Percentiles rank a stretch among this genome's conserved stretches.
phyloP scores from a whole-genome alignment of 1,140 invertebrate species.

The Mercenaria mercenaria region DNA sequence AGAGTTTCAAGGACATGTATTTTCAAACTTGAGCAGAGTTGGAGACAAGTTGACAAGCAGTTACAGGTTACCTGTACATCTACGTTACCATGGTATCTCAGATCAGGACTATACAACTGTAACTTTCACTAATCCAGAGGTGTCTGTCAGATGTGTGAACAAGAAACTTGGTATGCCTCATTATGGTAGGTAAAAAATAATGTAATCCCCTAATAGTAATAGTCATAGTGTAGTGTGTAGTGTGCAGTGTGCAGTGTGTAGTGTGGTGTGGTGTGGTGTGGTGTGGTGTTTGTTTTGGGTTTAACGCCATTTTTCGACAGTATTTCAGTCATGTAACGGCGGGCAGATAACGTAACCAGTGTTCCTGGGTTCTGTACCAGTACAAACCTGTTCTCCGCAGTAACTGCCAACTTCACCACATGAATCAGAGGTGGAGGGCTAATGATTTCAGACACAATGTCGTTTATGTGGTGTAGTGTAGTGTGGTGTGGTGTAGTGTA shows the following conservation, averaged over 20 bases:
- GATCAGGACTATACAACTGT: conserved; percentile 9
- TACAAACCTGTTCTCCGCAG: no score
- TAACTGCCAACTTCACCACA: no score
- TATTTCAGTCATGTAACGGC: no score
- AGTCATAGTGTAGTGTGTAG: not conserved
- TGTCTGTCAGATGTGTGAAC: conserved; percentile 37
- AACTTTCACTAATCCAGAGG: conserved; percentile 42
- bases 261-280: no score
- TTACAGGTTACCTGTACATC: conserved; percentile 35
- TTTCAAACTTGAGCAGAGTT: conserved; percentile 10
- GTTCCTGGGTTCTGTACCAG: no score
- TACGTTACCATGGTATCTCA: conserved; percentile 38
- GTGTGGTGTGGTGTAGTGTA: not conserved
- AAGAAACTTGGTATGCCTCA: not conserved
- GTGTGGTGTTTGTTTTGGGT: no score
- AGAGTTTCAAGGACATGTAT: not conserved
- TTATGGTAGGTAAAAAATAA: conserved; percentile 49
- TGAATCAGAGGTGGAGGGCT: no score
- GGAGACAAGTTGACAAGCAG: not conserved
- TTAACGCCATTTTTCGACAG: no score
- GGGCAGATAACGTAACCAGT: no score
- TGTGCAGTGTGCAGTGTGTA: no score
- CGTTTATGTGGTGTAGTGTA: not conserved
- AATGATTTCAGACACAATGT: no score
- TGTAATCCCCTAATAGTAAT: not conserved